phyloP scores from a whole-genome alignment of 1,140 invertebrate genomes.

The Platyscapa corneri region DNA sequence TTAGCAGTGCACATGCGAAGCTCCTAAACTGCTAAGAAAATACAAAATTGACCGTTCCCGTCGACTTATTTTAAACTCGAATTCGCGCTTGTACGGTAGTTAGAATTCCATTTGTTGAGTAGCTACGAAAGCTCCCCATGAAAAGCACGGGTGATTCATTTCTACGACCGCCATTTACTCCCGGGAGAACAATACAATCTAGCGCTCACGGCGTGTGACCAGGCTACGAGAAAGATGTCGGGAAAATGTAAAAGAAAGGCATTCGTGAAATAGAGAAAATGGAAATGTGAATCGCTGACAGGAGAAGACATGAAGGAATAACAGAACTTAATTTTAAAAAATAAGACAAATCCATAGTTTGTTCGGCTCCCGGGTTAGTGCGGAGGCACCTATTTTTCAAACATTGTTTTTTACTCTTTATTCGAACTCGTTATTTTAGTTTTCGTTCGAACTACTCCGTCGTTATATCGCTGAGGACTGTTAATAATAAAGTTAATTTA shows the following conservation, averaged over 20 bases:
- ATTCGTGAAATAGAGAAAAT: neutral
- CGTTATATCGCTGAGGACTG: too few relatives aligned
- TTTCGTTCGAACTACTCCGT: too few relatives aligned
- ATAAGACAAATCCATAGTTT: neutral
- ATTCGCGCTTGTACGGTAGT: constrained; percentile 48
- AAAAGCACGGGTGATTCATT: constrained; percentile 49
- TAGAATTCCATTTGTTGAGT: constrained; percentile 52
- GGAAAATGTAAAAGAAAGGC: constrained; percentile 34
- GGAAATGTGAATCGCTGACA: neutral
- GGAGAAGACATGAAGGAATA: neutral
- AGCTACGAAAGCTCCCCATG: constrained; percentile 43
- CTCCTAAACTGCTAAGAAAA: constrained; percentile 24
- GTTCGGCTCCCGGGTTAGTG: neutral
- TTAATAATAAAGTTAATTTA: too few relatives aligned
- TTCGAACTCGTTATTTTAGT: too few relatives aligned
- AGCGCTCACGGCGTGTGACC: constrained; percentile 5
- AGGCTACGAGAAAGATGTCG: constrained; percentile 25
- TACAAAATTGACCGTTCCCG: constrained; percentile 39
- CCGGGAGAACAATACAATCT: constrained; percentile 42
- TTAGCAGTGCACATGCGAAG: constrained; percentile 23
- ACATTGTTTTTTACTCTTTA: too few relatives aligned
- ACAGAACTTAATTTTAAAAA: neutral
- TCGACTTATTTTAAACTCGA: constrained; percentile 41
- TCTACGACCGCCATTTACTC: constrained; percentile 45
- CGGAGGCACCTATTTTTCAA: too few relatives aligned